phyloP scores from a whole-genome alignment of 2,888 invertebrate species.

The Yponomeuta sedellus region DNA sequence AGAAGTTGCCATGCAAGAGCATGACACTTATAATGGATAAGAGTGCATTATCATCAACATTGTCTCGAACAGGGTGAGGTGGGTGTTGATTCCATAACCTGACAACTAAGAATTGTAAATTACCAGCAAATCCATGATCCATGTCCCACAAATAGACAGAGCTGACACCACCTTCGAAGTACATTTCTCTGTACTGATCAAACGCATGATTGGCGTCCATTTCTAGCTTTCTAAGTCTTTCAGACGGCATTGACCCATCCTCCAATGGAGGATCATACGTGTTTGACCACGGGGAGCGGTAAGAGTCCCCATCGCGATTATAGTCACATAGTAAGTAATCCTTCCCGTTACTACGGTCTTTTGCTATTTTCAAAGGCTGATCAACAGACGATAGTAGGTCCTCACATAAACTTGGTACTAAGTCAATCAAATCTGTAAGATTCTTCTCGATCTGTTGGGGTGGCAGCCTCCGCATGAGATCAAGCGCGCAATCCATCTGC shows the following conservation, averaged over 20 bases:
- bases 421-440: conserved; percentile 96
- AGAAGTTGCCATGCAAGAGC: too few species aligned
- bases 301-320: conserved; percentile 99
- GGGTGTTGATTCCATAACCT: too few species aligned
- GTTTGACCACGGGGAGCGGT: conserved; percentile 99
- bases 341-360: conserved; percentile 95
- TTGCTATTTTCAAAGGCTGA: conserved; percentile 98
- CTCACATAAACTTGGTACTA: conserved; percentile 97
- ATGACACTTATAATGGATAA: too few species aligned
- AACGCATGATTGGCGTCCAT: conserved; percentile 99
- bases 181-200: conserved; percentile 99
- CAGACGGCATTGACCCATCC: conserved; percentile 99
- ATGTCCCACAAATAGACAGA: conserved; percentile 99
- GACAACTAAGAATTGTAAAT: not conserved
- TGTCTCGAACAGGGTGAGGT: too few species aligned
- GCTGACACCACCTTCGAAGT: conserved; percentile 99
- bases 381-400: conserved; percentile 98
- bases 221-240: conserved; percentile 95
- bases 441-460: conserved; percentile 99
- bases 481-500: conserved; percentile 99
- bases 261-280: conserved; percentile 98
- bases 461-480: conserved; percentile 98
- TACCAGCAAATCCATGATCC: conserved; percentile 97
- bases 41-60: too few species aligned
- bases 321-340: conserved; percentile 99